These are phyloP conservation scores for Alouatta palliata DNA, from an alignment of 2,113 vertebrate species.

Conservation along the genomic window DNA sequence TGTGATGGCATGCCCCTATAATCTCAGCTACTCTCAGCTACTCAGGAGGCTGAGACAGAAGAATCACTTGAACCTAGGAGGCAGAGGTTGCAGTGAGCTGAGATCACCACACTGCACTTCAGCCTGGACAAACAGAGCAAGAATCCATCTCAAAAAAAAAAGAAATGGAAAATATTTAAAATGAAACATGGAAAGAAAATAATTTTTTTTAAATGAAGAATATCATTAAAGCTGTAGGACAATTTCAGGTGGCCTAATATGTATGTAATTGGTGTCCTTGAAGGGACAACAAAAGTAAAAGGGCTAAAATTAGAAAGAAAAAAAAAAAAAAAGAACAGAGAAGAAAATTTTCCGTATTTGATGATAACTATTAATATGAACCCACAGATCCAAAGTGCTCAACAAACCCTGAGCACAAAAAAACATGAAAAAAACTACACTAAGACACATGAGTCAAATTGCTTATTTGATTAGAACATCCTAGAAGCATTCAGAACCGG, in stretches of 20 bases:
- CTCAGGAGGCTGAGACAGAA: no score
- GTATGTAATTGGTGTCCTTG: not conserved
- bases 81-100: no score
- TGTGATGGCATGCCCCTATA: no score
- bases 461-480: not conserved
- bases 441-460: not conserved
- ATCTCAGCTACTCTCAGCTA: no score
- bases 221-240: not conserved
- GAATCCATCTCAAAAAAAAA: no score
- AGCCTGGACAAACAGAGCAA: no score
- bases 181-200: not conserved
- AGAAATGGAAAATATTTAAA: not conserved
- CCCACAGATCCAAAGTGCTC: not conserved
- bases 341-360: not conserved
- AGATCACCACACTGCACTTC: no score
- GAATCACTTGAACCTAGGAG: no score
- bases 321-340: not conserved
- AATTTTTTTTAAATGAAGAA: not conserved
- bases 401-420: not conserved
- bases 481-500: not conserved
- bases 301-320: not conserved
- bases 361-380: not conserved
- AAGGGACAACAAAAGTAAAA: not conserved
- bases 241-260: not conserved
- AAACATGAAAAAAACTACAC: not conserved